Evolutionary conservation across 2,113 vertebrate species (phyloP), one percentile per base, ranked within the genome.

Genomic region (Bos javanicus): DNA sequence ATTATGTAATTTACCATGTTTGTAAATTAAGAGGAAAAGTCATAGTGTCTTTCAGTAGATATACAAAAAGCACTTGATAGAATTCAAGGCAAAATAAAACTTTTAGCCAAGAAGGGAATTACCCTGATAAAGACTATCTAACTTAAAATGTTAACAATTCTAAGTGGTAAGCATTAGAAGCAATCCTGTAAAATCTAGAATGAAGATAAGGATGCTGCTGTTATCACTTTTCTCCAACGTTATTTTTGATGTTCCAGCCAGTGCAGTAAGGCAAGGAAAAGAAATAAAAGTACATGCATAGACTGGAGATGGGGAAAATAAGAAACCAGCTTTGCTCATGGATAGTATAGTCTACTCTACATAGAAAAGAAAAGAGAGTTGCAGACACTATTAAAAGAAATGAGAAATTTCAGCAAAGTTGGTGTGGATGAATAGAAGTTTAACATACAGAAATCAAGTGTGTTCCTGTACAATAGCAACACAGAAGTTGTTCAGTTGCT

Each of bases 41-140:
- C 10, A 64, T n/a, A 76, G 28, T 36, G n/a, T 97, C 19, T 94
- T 23, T 87, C 56, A 84, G 17, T 36, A 94, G 59, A 85, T 80
- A 54, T 30, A 56, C 23, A 76, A 85, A 91, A 94, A 57, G 21
- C 54, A 82, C 87, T 86, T 94, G 85, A 26, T 48, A 90, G 60
- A 64, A 90, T 92, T 94, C 43, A 90, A 76, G 84, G 28, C 46
- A 87, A 93, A 28, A 54, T 95, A 64, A 82, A 96, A 67, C 33
- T 56, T 91, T 59, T 28, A 88, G 28, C 39, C 80, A 90, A 36
- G 64, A 81, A 74, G 54, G 36, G 57, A 91, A 64, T 84, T 59
- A 62, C 23, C 23, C n/a, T 91, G 23, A 92, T 71, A 92, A 92
- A 86, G 16, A 8, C 1, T 86, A 52, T 50, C 48, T 91, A 50